phyloP scores from a whole-genome alignment of 2,888 invertebrate species.

The Callyntrura sp. region DNA sequence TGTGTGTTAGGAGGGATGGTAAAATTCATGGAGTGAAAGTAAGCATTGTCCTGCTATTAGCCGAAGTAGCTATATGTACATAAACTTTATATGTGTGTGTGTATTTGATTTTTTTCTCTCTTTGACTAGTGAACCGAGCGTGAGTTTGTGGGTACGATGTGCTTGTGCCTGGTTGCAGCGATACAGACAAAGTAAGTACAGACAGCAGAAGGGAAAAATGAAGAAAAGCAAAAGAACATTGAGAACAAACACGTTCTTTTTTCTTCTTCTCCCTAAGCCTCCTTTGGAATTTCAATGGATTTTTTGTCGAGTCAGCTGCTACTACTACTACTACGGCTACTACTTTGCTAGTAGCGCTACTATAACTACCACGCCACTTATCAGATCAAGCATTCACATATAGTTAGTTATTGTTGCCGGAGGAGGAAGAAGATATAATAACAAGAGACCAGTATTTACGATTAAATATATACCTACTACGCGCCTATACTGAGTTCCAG shows the following conservation, averaged over 20 bases:
- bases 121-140: too few relatives aligned
- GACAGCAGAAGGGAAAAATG: not conserved
- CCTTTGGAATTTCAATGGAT: slow-evolving; percentile 42
- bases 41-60: too few relatives aligned
- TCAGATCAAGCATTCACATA: too few relatives aligned
- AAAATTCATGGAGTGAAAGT: too few relatives aligned
- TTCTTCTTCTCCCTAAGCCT: not conserved
- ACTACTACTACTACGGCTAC: not conserved
- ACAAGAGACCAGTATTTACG: too few relatives aligned
- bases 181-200: not conserved
- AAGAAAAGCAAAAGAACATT: not conserved
- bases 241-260: slow-evolving; percentile 9
- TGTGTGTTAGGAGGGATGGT: too few relatives aligned
- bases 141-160: not conserved
- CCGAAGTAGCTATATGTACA: too few relatives aligned
- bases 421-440: not conserved
- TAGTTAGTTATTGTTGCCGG: not conserved
- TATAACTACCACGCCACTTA: too few relatives aligned
- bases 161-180: not conserved
- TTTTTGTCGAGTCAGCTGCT: slow-evolving; percentile 29
- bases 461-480: too few relatives aligned
- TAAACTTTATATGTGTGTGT: too few relatives aligned
- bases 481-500: too few relatives aligned
- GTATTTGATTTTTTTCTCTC: too few relatives aligned
- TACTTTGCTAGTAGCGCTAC: not conserved